phyloP scores from a whole-genome alignment of 2,888 invertebrate species.

The Parnassius mnemosyne region DNA sequence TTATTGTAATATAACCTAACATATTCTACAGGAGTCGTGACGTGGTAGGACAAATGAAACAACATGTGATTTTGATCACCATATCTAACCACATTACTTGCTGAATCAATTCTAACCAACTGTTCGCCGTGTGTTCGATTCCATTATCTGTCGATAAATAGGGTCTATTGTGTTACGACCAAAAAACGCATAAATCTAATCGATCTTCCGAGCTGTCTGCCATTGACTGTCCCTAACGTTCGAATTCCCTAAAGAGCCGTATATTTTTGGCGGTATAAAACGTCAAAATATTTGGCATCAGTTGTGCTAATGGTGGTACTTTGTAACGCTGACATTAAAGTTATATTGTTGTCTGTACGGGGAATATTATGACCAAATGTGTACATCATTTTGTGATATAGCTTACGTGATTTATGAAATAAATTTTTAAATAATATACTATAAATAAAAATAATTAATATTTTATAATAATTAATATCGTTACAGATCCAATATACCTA shows the following conservation, averaged over 20 bases:
- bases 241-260: slow-evolving; percentile 67
- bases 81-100: slow-evolving; percentile 74
- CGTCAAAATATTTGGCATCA: slow-evolving; percentile 79
- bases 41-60: slow-evolving; percentile 36
- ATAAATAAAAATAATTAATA: too few species aligned
- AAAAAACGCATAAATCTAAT: slow-evolving; percentile 78
- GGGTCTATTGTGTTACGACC: slow-evolving; percentile 65
- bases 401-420: too few species aligned
- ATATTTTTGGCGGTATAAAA: slow-evolving; percentile 63
- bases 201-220: slow-evolving; percentile 73
- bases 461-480: too few species aligned
- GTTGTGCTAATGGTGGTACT: slow-evolving; percentile 68
- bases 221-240: slow-evolving; percentile 60
- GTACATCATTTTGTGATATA: slow-evolving; percentile 44
- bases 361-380: slow-evolving; percentile 66
- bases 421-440: too few species aligned
- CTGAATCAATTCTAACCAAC: slow-evolving; percentile 66
- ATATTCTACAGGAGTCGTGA: slow-evolving; percentile 23
- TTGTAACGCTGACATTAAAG: slow-evolving; percentile 65
- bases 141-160: slow-evolving; percentile 77
- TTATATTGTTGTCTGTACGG: slow-evolving; percentile 64
- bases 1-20: slow-evolving; percentile 9
- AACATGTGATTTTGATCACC: slow-evolving; percentile 77
- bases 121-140: slow-evolving; percentile 57
- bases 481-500: too few species aligned